Base-by-base conservation (phyloP, 2,797 vertebrate species). In the Sebastes matsubarae region DNA sequence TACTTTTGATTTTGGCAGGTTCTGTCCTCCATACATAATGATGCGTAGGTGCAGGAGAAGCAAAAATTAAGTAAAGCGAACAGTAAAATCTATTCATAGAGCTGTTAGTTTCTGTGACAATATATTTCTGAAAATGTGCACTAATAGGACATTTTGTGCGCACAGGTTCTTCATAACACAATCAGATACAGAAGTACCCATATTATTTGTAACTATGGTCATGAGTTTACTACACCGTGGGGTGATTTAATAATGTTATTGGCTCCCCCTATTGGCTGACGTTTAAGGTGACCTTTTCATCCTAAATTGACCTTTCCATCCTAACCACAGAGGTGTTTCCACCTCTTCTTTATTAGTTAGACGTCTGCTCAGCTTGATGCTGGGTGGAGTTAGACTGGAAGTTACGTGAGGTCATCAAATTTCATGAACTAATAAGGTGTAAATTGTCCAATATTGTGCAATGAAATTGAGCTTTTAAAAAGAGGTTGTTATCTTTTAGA, bases 241-340 rank as follows among this genome's bases (percentile, higher is more conserved):
- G 3, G 12, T 11, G 29, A 3, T 16, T 79, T 57, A 2, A 22
- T 42, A 24, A 60, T 46, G 58, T 58, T 50, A 5, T 3, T 87
- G 68, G 69, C 83, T 65, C 76, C 84, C 66, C 67, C 81, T 88
- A 2, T 78, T 82, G 67, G 59, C 61, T 34, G 20, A 24, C 50
- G 4, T 52, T 52, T 20, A 52, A 9, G 50, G 20, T 52, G 20
- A 52, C 50, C 20, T 52, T 52, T n/a, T 6, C 16, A 13, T 46
- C 34, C 6, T 30, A 13, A 52, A 30, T n/a, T 46, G 64, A 46
- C 42, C 42, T 16, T 36, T 32, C 6, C 16, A 13, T 46, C 34
- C 6, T n/a, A 8, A 30, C 29, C 13, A 46, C 22, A 57, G 8
- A 29, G 6, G 27, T 24, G 16, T n/a, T 57, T 25, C 14, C 46